Base-by-base conservation (phyloP, 2,888 invertebrate genomes). In the Chesias legatella region DNA sequence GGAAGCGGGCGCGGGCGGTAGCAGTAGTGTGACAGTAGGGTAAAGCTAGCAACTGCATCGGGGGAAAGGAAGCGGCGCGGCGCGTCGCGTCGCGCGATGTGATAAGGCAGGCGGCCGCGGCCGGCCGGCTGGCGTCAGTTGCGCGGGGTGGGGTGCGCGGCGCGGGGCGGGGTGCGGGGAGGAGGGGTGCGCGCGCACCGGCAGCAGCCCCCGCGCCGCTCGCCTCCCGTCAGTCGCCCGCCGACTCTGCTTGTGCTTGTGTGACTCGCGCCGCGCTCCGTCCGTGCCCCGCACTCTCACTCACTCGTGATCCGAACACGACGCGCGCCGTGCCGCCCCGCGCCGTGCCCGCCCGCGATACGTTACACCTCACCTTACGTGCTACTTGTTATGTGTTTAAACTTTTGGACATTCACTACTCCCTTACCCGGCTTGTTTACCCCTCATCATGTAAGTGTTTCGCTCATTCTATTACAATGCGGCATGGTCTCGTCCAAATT, bases 321-420 rank as follows among this genome's bases (percentile, higher is more conserved):
- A 88, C 88, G 83, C 85, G 86, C 76, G 85, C 84, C 84, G 77
- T 80, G 79, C 79, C 75, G 64, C 89, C 83, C 81, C 80, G 79
- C 75, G 64, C 89, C 83, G 88, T 89, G 89, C 89, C 88, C 89
- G 89, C 89, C 89, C 89, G 90, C 89, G 89, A 89, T 86, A 76
- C 79, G 82, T 86, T 89, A 89, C 89, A 77, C 78, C 74, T 74
- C 76, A 78, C 83, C 82, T 85, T 84, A 77, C 73, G 81, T 84
- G 81, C 79, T 79, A 81, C 78, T 83, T 77, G 75, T 79, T 82
- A 79, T 86, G 80, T 86, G 80, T 83, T 81, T 78, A 85, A 83
- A 83, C 74, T 84, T 80, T 79, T 67, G 85, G 79, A 85, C 83
- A 67, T 74, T 68, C 72, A 67, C 75, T 36, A 72, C 78, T 77